Evolutionary conservation across 2,797 vertebrate genomes (phyloP), one percentile per base, ranked within the genome.

Genomic region (Loriculus beryllinus): DNA sequence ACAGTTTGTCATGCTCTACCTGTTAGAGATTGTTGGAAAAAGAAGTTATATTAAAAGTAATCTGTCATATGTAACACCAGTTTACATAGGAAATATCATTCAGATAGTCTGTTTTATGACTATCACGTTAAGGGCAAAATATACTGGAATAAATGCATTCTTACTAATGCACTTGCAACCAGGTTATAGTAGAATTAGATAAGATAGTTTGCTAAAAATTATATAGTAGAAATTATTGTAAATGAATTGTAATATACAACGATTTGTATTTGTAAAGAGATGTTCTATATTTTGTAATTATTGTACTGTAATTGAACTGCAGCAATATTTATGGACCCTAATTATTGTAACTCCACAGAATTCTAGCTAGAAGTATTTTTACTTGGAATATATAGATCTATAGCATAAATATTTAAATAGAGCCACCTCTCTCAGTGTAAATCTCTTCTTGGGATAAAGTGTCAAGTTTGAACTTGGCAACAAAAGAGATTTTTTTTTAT

Each of bases 281-380:
- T 99, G 98, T 98, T 99, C 98, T 99, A 99, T 99, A 99, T 99
- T 99, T 99, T 99, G 99, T 99, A 99, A 99, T 99, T 99, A 98
- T 97, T 98, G 98, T 99, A 98, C 98, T 94, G 98, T 99, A 99
- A 98, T 97, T 97, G 98, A 98, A 97, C 98, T 98, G 98, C 99
- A 99, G 99, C 99, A 99, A 99, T 99, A 99, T 98, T 97, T 97
- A 98, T 98, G 98, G 98, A 98, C 98, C 98, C 98, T 98, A 97
- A 98, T 98, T 98, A 98, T 98, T 98, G 97, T 98, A 97, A 97
- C 97, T 97, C 96, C 98, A 98, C 98, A 95, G 97, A 98, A 98
- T 96, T 94, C 96, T 98, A 98, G 97, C 98, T 95, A 95, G 82
- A 97, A 97, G 98, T 98, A 98, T 98, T 99, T 98, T 99, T 98